phyloP scores from a whole-genome alignment of 1,140 invertebrate species.

The Hesperophylax magnus region DNA sequence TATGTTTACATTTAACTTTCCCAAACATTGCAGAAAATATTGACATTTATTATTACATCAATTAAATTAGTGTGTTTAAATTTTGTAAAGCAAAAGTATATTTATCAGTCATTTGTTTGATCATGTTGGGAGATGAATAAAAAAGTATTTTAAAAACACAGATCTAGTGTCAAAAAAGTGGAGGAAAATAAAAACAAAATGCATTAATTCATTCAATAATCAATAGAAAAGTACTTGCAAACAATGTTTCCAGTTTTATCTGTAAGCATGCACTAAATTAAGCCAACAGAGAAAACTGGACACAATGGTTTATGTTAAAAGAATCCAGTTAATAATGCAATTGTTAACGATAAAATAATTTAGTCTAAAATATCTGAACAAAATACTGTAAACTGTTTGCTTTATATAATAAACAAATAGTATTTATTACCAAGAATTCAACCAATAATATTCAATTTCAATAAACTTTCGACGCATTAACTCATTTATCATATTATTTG shows the following conservation, averaged over 20 bases:
- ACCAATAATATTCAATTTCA: slow-evolving; percentile 19
- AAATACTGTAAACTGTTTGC: slow-evolving; percentile 21
- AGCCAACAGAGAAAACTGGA: not conserved
- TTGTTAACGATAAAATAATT: slow-evolving; percentile 13
- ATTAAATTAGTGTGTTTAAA: not conserved
- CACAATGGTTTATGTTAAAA: not conserved
- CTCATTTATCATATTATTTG: slow-evolving; percentile 18
- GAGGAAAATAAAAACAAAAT: too few relatives aligned
- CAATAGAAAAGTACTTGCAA: too few relatives aligned
- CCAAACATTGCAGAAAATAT: slow-evolving; percentile 29
- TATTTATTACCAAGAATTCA: slow-evolving; percentile 4
- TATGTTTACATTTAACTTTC: slow-evolving; percentile 15
- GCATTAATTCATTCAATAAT: too few relatives aligned
- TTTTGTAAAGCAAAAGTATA: not conserved
- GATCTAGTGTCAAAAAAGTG: too few relatives aligned
- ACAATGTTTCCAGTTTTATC: too few relatives aligned
- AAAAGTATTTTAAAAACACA: too few relatives aligned
- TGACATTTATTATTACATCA: too few relatives aligned
- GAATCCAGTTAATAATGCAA: not conserved
- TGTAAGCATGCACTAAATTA: not conserved
- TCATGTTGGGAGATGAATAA: too few relatives aligned
- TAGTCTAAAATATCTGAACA: slow-evolving; percentile 25
- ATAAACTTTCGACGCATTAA: slow-evolving; percentile 13
- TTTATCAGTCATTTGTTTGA: slow-evolving; percentile 28
- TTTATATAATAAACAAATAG: slow-evolving; percentile 23